Percentiles rank a stretch among this genome's conserved stretches.
Evolutionary conservation across 2,797 vertebrate genomes (phyloP).

Genomic region (Leontocebus nigricollis): DNA sequence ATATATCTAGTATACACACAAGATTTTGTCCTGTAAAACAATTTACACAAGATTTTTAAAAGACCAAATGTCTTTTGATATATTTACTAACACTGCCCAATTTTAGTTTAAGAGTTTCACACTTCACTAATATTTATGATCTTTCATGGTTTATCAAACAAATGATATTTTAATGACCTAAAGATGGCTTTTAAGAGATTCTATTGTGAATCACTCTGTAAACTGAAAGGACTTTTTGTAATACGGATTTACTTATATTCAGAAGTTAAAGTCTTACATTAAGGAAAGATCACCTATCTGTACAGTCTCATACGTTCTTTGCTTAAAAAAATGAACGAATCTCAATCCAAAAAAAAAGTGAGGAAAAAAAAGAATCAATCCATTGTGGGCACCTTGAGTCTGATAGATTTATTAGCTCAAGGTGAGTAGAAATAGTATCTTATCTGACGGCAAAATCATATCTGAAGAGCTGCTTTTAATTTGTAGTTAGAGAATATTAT

Average conservation of each 20-base stretch:
- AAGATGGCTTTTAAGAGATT: neutral
- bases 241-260: conserved; percentile 18
- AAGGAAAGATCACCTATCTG: neutral
- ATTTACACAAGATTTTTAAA: neutral
- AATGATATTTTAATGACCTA: conserved; percentile 2
- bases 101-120: neutral
- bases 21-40: neutral
- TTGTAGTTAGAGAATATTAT: neutral
- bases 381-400: neutral
- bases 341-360: neutral
- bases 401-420: neutral
- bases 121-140: neutral
- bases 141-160: conserved; percentile 47
- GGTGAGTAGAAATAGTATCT: neutral
- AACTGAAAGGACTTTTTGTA: neutral
- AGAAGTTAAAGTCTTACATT: neutral
- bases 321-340: neutral
- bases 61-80: conserved; percentile 29
- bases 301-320: neutral
- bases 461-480: neutral
- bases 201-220: neutral
- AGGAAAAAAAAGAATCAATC: neutral
- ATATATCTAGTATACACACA: neutral
- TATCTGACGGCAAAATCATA: neutral
- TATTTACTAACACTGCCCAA: neutral